Conservation (phyloP, 2,888 invertebrate genomes). For the Pristionchus japonicus region DNA sequence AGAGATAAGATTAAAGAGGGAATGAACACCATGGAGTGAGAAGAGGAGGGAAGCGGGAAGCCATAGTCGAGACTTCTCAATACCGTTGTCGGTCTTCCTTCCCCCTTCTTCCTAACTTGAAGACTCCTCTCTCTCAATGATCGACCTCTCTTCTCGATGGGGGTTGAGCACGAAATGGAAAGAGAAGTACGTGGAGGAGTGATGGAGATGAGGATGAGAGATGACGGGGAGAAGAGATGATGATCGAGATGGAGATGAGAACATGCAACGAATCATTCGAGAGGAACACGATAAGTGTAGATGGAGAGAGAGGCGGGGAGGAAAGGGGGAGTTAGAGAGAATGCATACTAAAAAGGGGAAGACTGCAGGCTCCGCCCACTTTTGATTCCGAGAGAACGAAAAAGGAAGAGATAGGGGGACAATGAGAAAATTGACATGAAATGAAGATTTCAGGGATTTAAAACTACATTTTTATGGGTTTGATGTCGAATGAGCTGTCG, state of each 20-base stretch:
- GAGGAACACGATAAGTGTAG: neutral
- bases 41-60: neutral
- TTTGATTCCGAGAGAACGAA: neutral
- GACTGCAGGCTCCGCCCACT: slow-evolving; percentile 26
- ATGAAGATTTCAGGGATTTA: neutral
- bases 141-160: neutral
- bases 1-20: neutral
- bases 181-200: neutral
- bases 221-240: neutral
- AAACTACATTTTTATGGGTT: neutral
- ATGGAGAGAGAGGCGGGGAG: neutral
- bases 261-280: neutral
- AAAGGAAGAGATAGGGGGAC: neutral
- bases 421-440: neutral
- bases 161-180: neutral
- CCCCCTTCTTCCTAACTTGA: neutral
- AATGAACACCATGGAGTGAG: slow-evolving; percentile 11
- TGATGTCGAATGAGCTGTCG: neutral
- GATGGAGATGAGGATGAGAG: neutral
- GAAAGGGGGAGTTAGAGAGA: neutral
- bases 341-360: slow-evolving; percentile 31
- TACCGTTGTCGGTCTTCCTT: neutral
- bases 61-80: neutral
- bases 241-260: neutral
- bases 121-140: slow-evolving; percentile 23